These are phyloP conservation scores for Anisognathus igniventris DNA, from an alignment of 2,797 vertebrate species.

Conservation along the genomic window DNA sequence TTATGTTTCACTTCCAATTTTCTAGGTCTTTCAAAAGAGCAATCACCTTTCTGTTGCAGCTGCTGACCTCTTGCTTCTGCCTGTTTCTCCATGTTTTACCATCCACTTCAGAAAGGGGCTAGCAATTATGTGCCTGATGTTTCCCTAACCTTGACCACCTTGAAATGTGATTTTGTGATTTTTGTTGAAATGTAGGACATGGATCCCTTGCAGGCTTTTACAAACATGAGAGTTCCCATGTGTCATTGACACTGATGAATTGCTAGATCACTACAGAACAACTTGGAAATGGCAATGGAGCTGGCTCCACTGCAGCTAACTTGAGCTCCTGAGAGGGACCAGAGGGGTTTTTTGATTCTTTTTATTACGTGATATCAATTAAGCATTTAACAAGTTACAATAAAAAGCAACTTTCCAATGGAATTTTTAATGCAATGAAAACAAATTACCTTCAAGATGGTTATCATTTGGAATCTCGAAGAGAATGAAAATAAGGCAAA, in stretches of 20 bases:
- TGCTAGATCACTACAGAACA: constrained; percentile 41
- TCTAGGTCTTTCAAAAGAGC: neutral
- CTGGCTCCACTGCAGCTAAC: constrained; percentile 12
- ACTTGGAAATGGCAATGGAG: constrained; percentile 36
- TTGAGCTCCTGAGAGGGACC: constrained; percentile 45
- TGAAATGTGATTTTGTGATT: constrained; percentile 50
- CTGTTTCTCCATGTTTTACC: neutral
- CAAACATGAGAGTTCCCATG: constrained; percentile 39
- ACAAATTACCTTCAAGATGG: constrained; percentile 59
- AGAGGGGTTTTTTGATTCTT: constrained; percentile 40
- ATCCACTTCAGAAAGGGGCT: constrained; percentile 6
- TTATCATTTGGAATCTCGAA: constrained; percentile 47
- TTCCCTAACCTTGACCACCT: constrained; percentile 55
- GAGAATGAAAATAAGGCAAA: constrained; percentile 44
- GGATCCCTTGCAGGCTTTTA: constrained; percentile 53
- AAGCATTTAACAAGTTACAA: constrained; percentile 60
- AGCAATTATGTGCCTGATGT: constrained; percentile 33
- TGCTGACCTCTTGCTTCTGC: neutral
- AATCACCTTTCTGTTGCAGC: neutral
- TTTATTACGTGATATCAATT: constrained; percentile 63
- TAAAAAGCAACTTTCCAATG: constrained; percentile 57
- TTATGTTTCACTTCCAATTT: neutral
- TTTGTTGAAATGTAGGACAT: constrained; percentile 56
- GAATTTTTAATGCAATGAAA: constrained; percentile 57
- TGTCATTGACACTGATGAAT: constrained; percentile 52